Evolutionary conservation across 2,888 invertebrate species (phyloP).

Genomic region (Micoletzkya japonica): DNA sequence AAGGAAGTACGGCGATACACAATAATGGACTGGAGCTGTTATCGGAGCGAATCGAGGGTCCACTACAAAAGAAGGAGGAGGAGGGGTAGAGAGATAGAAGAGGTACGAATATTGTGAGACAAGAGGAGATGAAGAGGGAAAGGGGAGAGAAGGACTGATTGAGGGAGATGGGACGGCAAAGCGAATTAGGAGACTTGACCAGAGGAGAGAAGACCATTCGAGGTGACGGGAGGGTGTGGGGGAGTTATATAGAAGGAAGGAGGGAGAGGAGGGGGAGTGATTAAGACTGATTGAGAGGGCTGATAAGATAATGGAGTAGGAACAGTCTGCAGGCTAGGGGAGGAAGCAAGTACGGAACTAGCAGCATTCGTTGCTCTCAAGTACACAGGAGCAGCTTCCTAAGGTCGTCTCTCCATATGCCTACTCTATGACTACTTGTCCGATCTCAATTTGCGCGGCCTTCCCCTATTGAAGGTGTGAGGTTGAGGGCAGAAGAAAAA

Average conservation of each 20-base stretch:
- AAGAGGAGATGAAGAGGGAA: neutral
- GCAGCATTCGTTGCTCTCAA: too few species aligned
- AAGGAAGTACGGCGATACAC: neutral
- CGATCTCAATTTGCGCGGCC: too few species aligned
- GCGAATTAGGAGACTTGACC: slow-evolving; percentile 16
- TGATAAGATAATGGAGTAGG: neutral
- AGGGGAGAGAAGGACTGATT: slow-evolving; percentile 8
- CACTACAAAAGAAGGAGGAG: neutral
- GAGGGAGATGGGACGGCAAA: slow-evolving; percentile 24
- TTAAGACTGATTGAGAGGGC: slow-evolving; percentile 10
- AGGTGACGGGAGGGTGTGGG: slow-evolving; percentile 4
- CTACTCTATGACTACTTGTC: neutral
- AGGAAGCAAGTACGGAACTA: too few species aligned
- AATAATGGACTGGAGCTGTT: neutral
- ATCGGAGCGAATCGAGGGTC: neutral
- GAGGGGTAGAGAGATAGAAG: neutral
- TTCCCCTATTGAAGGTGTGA: too few species aligned
- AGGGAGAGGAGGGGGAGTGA: neutral
- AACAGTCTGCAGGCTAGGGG: too few species aligned
- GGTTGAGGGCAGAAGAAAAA: too few species aligned
- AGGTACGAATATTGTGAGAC: neutral
- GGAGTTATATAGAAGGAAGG: too few species aligned
- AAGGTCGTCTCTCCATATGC: too few species aligned
- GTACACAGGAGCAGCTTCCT: too few species aligned
- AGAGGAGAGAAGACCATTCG: slow-evolving; percentile 14